Evolutionary conservation across 2,888 invertebrate species (phyloP).

Genomic region (Caenorhabditis sinica): DNA sequence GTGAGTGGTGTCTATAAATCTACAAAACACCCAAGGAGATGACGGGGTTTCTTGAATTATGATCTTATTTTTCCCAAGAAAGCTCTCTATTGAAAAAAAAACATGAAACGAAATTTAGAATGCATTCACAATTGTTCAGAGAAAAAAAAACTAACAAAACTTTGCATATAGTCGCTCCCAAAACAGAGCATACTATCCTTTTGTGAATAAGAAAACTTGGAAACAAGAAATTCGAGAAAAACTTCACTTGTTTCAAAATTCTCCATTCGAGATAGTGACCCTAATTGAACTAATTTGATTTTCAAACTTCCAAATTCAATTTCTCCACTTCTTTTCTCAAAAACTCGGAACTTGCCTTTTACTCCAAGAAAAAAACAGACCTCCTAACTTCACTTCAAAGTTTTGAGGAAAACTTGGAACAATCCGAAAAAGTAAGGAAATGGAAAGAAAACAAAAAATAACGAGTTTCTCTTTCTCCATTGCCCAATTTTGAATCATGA

Average conservation of each 20-base stretch:
- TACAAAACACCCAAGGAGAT: not conserved
- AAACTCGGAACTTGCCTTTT: not conserved
- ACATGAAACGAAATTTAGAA: no score
- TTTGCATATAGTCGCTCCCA: no score
- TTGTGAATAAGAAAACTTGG: no score
- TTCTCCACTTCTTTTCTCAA: not conserved
- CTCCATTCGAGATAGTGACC: not conserved
- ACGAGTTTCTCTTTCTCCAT: slow-evolving; percentile 28
- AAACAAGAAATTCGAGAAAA: not conserved
- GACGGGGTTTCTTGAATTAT: no score
- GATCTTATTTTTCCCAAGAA: no score
- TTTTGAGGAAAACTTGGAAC: slow-evolving; percentile 27
- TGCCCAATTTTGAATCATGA: slow-evolving; percentile 46
- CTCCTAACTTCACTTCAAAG: not conserved
- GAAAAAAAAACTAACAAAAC: no score
- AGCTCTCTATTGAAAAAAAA: no score
- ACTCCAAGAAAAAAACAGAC: not conserved
- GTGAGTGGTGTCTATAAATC: no score
- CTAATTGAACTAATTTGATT: slow-evolving; percentile 10
- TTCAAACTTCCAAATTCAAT: not conserved
- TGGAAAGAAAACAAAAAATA: slow-evolving; percentile 42
- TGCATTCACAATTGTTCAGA: no score
- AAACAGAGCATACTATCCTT: no score
- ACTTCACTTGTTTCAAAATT: not conserved
- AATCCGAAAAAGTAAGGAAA: not conserved